These are phyloP conservation scores for Brenthis daphne DNA, from an alignment of 2,888 invertebrate species.

Conservation along the genomic window DNA sequence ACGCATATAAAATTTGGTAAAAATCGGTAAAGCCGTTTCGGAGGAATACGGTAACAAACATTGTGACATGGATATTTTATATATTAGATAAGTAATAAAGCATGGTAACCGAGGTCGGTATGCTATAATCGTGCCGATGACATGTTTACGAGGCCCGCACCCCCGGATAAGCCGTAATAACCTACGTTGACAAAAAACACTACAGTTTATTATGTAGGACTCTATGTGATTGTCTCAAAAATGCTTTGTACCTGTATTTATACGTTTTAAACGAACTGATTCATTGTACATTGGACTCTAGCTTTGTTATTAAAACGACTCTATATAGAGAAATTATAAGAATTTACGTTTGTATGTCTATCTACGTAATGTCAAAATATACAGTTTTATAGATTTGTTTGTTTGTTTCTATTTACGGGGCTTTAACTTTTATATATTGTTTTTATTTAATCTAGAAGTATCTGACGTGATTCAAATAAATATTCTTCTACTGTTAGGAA, in stretches of 20 bases:
- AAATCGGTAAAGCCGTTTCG: no score
- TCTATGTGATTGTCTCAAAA: slow-evolving; percentile 16
- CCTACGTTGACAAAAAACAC: slow-evolving; percentile 36
- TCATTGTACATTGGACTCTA: background rate
- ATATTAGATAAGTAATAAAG: background rate
- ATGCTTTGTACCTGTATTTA: slow-evolving; percentile 1
- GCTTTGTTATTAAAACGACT: background rate
- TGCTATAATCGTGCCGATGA: slow-evolving; percentile 49
- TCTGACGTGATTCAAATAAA: no score
- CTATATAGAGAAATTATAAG: background rate
- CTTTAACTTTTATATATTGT: no score
- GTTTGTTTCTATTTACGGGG: no score
- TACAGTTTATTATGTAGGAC: slow-evolving; percentile 1
- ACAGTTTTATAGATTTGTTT: no score
- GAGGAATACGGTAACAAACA: no score
- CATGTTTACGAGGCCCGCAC: slow-evolving; percentile 47
- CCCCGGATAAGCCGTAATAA: slow-evolving; percentile 37
- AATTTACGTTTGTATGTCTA: background rate
- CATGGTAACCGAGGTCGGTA: slow-evolving; percentile 35
- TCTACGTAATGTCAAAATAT: no score
- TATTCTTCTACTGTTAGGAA: no score
- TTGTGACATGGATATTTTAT: no score
- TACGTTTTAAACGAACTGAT: slow-evolving; percentile 9
- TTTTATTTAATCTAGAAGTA: no score
- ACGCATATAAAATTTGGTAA: no score